phyloP scores from a whole-genome alignment of 2,113 vertebrate species.

The Pachypanchax playfairii region DNA sequence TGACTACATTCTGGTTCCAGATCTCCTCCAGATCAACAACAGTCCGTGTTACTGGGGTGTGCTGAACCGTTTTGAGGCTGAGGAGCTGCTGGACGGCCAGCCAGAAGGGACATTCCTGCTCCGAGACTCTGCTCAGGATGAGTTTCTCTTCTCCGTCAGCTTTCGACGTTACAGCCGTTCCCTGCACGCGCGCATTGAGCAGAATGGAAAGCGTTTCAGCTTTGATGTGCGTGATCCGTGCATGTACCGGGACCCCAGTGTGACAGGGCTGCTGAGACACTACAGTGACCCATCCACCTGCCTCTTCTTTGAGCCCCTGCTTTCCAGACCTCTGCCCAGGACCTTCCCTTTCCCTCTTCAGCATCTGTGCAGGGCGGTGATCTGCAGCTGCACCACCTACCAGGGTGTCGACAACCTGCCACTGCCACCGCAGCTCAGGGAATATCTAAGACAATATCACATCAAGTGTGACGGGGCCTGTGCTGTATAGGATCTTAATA shows the following conservation, averaged over 20 bases:
- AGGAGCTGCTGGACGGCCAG: constrained; percentile 93
- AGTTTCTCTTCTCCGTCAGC: constrained; percentile 96
- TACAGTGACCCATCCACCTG: constrained; percentile 94
- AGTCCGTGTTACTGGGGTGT: constrained; percentile 97
- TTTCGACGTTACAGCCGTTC: constrained; percentile 97
- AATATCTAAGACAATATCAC: constrained; percentile 94
- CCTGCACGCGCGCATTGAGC: constrained; percentile 95
- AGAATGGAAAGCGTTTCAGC: constrained; percentile 95
- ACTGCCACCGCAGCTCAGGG: constrained; percentile 88
- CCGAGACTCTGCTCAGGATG: constrained; percentile 94
- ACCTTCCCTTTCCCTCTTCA: constrained; percentile 94
- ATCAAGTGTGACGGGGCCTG: constrained; percentile 83
- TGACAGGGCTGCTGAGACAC: constrained; percentile 92
- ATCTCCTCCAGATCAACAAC: constrained; percentile 97
- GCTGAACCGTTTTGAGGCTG: constrained; percentile 93
- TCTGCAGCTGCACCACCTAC: constrained; percentile 92
- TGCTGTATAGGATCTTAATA: constrained; percentile 47
- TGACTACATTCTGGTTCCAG: constrained; percentile 91
- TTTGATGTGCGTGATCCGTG: constrained; percentile 96
- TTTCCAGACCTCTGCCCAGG: constrained; percentile 89
- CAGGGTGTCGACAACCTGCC: constrained; percentile 87
- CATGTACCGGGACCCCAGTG: constrained; percentile 92
- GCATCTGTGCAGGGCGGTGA: constrained; percentile 91
- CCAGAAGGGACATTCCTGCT: constrained; percentile 96
- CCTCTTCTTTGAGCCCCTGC: constrained; percentile 97